Conservation (phyloP, 1,140 invertebrate genomes). For the Saccostrea glomerata region DNA sequence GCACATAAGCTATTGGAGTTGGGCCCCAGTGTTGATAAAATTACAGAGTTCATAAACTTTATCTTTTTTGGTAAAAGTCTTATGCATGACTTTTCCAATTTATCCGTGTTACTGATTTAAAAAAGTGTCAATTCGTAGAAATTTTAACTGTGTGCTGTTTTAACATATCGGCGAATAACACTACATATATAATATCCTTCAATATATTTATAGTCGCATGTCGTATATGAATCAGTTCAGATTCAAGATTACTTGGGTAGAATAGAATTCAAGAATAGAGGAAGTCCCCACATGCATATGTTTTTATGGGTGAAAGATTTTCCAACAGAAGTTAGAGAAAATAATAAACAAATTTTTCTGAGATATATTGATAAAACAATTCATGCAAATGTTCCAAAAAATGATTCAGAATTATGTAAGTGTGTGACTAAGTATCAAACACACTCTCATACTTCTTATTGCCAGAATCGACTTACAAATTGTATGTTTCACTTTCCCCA, state of each 20-base stretch:
- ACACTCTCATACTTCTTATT: conserved; percentile 53
- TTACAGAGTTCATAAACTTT: too few species aligned
- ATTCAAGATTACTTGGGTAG: conserved; percentile 54
- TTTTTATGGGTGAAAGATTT: conserved; percentile 55
- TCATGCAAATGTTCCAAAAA: conserved; percentile 40
- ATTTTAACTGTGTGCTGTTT: too few species aligned
- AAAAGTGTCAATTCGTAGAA: too few species aligned
- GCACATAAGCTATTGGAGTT: too few species aligned
- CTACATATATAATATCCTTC: too few species aligned
- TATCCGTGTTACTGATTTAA: too few species aligned
- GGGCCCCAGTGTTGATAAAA: too few species aligned
- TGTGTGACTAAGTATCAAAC: conserved; percentile 53
- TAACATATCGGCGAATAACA: too few species aligned
- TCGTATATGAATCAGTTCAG: not conserved
- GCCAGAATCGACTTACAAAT: conserved; percentile 5
- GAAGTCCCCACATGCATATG: conserved; percentile 41
- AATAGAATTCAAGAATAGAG: conserved; percentile 57
- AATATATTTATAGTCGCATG: too few species aligned
- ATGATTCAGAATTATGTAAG: conserved; percentile 46
- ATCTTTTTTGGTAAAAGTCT: too few species aligned
- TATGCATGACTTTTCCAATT: too few species aligned
- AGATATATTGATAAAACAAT: conserved; percentile 57
- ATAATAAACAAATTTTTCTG: conserved; percentile 10
- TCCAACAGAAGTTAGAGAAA: conserved; percentile 39
- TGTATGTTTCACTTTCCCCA: conserved; percentile 62